Conservation (phyloP, 2,797 vertebrate species). For the Ambastaia sidthimunki region DNA sequence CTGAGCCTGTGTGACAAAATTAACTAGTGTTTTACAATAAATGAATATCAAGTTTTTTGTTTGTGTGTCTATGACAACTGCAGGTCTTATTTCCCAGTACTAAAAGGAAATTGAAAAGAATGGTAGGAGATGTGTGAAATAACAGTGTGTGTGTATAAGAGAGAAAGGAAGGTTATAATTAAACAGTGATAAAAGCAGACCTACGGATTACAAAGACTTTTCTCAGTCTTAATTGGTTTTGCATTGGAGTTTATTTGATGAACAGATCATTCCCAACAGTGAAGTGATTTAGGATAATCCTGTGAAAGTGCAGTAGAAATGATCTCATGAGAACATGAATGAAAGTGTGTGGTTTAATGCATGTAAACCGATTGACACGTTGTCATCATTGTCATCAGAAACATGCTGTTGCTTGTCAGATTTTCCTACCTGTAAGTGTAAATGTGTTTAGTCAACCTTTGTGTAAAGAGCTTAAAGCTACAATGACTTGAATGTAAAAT, state of each 20-base stretch:
- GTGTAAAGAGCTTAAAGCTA: too few species aligned
- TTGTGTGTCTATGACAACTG: neutral
- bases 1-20: neutral
- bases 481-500: neutral
- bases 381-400: neutral
- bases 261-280: neutral
- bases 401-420: slow-evolving; percentile 23
- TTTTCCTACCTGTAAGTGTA: neutral
- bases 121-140: neutral
- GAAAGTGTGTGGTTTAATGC: slow-evolving; percentile 16
- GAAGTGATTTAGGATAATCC: neutral
- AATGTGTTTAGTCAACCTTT: neutral
- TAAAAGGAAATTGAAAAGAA: neutral
- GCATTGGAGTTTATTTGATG: neutral
- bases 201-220: neutral
- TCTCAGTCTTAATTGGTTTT: neutral
- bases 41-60: neutral
- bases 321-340: neutral
- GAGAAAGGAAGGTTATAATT: neutral
- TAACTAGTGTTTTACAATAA: slow-evolving; percentile 23
- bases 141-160: neutral
- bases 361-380: slow-evolving; percentile 16
- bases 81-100: neutral
- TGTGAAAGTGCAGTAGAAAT: neutral
- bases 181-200: neutral